Base-by-base conservation (phyloP, 1,140 invertebrate genomes). In the Mylabris phalerata region DNA sequence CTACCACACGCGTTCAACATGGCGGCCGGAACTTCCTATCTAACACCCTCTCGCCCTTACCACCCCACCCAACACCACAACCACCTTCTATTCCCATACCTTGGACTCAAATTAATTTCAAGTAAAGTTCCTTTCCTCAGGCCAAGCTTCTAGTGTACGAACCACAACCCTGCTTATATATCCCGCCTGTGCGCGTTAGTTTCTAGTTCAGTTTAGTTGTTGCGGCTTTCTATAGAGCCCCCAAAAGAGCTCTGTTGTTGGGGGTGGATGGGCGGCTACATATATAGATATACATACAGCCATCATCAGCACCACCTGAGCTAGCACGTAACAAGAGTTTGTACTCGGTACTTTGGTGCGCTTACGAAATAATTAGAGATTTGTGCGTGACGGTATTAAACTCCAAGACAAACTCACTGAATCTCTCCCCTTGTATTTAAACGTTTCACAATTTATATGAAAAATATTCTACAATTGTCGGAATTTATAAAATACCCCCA, bases 61-160 rank as follows among this genome's bases (percentile, higher is more conserved):
- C 50, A 25, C 42, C 48, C 44, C 56, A 26, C 55, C 44, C 44
- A 45, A 48, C 50, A 43, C 49, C n/a, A 9, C 25, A 10, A 42
- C 41, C 41, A 10, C 9, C 41, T 2, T 10, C 32, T 44, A 13
- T 41, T 57, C 43, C 52, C 48, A 50, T 47, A 48, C 42, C 42
- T 44, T 55, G 68, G 68, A 70, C 68, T 66, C 62, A 67, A 68
- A 70, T 70, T 70, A 70, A 70, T 69, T 70, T 70, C 65, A 60
- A 67, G 62, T 70, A 59, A 66, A 70, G 64, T 63, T 67, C 52
- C 62, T 57, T 60, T 66, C 62, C 65, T 56, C 51, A 51, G 61
- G 61, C 59, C 55, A 48, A 38, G 61, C 60, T 60, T 5, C 11
- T 40, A 11, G 32, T 45, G 52, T 55, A 47, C 50, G 48, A 48